Evolutionary conservation across 2,797 vertebrate species (phyloP).

Genomic region (Spinus olivaceus): DNA sequence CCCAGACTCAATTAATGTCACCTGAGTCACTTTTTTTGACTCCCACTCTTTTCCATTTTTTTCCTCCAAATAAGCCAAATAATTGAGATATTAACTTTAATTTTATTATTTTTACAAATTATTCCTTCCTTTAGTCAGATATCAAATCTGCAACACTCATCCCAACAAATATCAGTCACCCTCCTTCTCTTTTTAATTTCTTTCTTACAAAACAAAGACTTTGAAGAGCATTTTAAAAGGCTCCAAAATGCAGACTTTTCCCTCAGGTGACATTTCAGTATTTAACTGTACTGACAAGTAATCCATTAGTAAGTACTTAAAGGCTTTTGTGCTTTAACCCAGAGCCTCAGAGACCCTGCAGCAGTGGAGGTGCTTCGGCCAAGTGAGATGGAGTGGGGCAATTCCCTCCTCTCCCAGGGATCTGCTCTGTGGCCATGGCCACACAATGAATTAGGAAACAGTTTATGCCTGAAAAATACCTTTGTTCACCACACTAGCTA

Average conservation of each 20-base stretch:
- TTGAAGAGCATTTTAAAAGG: not conserved
- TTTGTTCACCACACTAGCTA: not conserved
- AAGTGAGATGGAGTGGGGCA: not conserved
- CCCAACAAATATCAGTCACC: not conserved
- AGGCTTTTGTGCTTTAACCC: not conserved
- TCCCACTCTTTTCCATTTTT: not conserved
- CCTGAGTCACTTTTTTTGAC: not conserved
- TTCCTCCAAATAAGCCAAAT: not conserved
- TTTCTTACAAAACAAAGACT: not conserved
- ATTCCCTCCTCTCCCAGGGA: not conserved
- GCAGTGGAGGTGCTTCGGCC: accelerated
- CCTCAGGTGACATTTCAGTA: not conserved
- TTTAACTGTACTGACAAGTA: not conserved
- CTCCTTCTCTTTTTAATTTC: not conserved
- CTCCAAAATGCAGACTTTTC: not conserved
- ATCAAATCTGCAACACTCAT: not conserved
- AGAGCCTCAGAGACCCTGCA: not conserved
- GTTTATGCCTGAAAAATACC: not conserved
- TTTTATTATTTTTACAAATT: not conserved
- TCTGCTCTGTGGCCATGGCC: not conserved
- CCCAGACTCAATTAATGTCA: not conserved
- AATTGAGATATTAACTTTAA: not conserved
- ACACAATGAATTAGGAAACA: not conserved
- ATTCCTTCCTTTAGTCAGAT: not conserved
- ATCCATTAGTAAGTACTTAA: not conserved